Conservation (phyloP, 2,888 invertebrate genomes). For the Melieria picta region DNA sequence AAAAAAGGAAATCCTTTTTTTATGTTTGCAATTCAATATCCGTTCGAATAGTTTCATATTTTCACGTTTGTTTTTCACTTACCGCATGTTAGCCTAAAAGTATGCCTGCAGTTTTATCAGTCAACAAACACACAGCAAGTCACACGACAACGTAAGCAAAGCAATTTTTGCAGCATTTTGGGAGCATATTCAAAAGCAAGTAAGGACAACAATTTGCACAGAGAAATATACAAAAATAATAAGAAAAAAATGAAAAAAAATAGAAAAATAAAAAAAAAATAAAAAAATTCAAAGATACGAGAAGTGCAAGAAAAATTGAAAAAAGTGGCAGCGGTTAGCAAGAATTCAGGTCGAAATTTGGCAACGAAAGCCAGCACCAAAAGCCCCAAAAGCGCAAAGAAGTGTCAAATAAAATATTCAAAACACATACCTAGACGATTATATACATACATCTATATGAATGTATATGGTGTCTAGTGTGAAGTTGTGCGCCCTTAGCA, state of each 20-base stretch:
- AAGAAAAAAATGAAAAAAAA: background rate
- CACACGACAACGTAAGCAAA: background rate
- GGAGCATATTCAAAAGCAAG: background rate
- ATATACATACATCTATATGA: no score
- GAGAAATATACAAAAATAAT: background rate
- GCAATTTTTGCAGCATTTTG: background rate
- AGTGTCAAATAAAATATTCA: no score
- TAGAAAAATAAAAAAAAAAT: no score
- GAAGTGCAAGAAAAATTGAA: no score
- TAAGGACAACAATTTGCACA: conserved; percentile 8
- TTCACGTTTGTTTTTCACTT: conserved; percentile 2
- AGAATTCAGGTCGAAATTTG: no score
- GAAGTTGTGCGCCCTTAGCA: no score
- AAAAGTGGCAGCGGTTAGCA: no score
- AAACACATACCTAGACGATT: no score
- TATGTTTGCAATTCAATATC: background rate
- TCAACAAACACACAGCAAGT: background rate
- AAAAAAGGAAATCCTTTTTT: background rate
- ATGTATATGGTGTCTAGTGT: no score
- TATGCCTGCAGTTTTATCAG: background rate
- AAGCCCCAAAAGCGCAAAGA: no score
- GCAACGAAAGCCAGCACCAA: no score
- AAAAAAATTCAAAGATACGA: no score
- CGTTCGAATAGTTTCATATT: background rate
- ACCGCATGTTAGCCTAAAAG: background rate